Conservation (phyloP, 2,797 vertebrate species). For the Rhabdomys pumilio region DNA sequence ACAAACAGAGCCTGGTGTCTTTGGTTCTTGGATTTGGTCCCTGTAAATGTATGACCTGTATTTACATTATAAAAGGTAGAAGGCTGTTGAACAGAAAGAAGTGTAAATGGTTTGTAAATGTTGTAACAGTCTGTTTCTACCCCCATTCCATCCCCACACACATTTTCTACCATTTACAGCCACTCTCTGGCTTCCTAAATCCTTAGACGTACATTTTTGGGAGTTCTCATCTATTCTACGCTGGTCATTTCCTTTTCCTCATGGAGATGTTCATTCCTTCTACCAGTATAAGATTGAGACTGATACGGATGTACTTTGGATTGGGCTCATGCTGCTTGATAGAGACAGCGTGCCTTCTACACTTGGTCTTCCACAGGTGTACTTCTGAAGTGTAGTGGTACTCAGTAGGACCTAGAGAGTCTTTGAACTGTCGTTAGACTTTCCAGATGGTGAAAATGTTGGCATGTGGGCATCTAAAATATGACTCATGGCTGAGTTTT, state of each 20-base stretch:
- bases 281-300: neutral
- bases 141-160: neutral
- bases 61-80: neutral
- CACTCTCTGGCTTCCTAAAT: neutral
- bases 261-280: neutral
- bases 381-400: neutral
- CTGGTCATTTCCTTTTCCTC: neutral
- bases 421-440: neutral
- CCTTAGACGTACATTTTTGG: neutral
- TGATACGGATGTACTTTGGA: neutral
- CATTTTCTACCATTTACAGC: neutral
- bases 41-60: neutral
- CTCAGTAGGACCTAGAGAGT: neutral
- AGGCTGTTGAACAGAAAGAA: conserved; percentile 43
- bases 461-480: conserved; percentile 47
- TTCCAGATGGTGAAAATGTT: conserved; percentile 45
- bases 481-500: neutral
- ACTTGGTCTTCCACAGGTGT: neutral
- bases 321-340: neutral
- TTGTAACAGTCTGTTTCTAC: neutral
- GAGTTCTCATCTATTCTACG: neutral
- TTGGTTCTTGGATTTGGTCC: conserved; percentile 13
- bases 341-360: neutral
- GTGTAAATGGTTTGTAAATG: conserved; percentile 54
- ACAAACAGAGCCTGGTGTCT: neutral